Base-by-base conservation (phyloP, 2,797 vertebrate species). In the Acanthis flammea region DNA sequence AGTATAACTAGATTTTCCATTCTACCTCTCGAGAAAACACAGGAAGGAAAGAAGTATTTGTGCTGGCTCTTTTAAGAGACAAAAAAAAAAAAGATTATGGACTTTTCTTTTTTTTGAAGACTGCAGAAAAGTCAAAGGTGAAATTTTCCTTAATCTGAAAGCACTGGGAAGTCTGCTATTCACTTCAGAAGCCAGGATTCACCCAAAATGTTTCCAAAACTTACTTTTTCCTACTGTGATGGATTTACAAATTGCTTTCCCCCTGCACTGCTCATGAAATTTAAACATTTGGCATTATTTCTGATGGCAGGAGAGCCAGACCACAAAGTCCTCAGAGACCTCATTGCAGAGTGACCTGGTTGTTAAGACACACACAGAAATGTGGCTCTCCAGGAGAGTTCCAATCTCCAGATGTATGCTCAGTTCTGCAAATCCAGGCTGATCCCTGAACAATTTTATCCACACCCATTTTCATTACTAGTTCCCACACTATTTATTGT, bases 241-340 rank as follows among this genome's bases (percentile, higher is more conserved):
- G 17, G n/a, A 62, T 27, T 47, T 51, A 72, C 27, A 65, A 50
- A 71, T 27, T 50, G 48, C 19, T 74, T 71, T 61, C 12, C 31
- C 17, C 0, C 0, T 28, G 24, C 37, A 55, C 33, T 24, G 14
- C 28, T 57, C 47, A n/a, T 17, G 15, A 45, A 85, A 85, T 60
- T n/a, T 24, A 90, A 88, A 75, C 14, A 68, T 85, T 57, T 72
- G 58, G 51, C 63, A 37, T 82, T 71, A n/a, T 42, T 45, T 67
- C 19, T 60, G 31, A 42, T 28, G 31, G 35, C 28, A 60, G 22
- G 45, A 68, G 48, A 87, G 22, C 1, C 66, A 93, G 58, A 62
- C 45, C 85, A 44, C 27, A 55, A 71, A 81, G 33, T 67, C 50
- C 33, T 60, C 57, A 72, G 76, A 67, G 45, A 65, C 12, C 9